phyloP scores from a whole-genome alignment of 2,888 invertebrate genomes.

The Zeuzera pyrina region DNA sequence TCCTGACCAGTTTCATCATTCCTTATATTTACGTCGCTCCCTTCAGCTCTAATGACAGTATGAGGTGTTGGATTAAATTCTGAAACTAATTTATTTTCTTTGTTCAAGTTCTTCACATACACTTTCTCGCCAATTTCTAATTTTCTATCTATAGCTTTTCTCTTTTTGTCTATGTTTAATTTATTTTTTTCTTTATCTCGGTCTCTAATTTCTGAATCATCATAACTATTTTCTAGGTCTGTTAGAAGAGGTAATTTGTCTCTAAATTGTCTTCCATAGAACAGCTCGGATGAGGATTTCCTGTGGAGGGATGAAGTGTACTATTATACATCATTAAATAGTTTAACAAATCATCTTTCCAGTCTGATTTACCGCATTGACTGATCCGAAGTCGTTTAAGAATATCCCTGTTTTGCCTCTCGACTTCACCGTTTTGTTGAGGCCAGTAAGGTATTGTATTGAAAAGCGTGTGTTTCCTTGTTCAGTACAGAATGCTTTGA shows the following conservation, averaged over 20 bases:
- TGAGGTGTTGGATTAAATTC: slow-evolving; percentile 2
- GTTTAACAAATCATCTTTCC: neutral
- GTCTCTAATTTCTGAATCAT: slow-evolving; percentile 9
- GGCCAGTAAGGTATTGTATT: neutral
- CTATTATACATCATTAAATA: slow-evolving; percentile 7
- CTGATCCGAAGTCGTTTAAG: neutral
- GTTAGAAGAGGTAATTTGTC: slow-evolving; percentile 13
- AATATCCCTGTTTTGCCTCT: neutral
- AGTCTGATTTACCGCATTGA: neutral
- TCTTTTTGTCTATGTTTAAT: neutral
- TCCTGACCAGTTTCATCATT: neutral
- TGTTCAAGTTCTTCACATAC: too few relatives aligned
- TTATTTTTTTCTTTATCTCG: slow-evolving; percentile 12
- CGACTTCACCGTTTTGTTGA: neutral
- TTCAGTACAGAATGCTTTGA: neutral
- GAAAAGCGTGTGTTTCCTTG: neutral
- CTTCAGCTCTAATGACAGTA: slow-evolving; percentile 1
- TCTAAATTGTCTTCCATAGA: slow-evolving; percentile 9
- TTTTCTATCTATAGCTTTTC: slow-evolving; percentile 5
- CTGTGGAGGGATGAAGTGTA: slow-evolving; percentile 10
- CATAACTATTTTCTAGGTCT: slow-evolving; percentile 1
- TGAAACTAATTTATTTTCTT: slow-evolving; percentile 2
- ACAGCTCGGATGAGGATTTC: slow-evolving; percentile 15
- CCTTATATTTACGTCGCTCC: neutral
- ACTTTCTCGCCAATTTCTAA: slow-evolving; percentile 5